phyloP scores from a whole-genome alignment of 2,113 vertebrate species.

The Nannobrachium achirus region DNA sequence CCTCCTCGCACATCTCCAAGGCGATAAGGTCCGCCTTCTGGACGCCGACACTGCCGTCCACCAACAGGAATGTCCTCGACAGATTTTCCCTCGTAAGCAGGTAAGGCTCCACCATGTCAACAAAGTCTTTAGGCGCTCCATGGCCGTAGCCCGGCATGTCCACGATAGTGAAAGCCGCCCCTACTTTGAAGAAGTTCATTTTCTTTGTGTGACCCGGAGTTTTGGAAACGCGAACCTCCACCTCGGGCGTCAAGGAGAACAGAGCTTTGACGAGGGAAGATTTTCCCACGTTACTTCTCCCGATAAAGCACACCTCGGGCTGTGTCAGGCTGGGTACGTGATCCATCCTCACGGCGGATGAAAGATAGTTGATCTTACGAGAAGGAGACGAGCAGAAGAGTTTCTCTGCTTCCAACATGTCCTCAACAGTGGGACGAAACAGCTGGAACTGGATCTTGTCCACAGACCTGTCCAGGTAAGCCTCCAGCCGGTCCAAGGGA shows the following conservation, averaged over 20 bases:
- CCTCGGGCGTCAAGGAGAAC: slow-evolving; percentile 89
- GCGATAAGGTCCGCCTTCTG: slow-evolving; percentile 86
- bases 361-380: slow-evolving; percentile 83
- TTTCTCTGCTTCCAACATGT: slow-evolving; percentile 81
- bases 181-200: slow-evolving; percentile 95
- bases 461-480: slow-evolving; percentile 72
- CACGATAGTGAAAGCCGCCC: slow-evolving; percentile 88
- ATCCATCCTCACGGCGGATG: slow-evolving; percentile 85
- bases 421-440: slow-evolving; percentile 83
- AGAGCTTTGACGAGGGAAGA: slow-evolving; percentile 91
- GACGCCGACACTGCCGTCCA: slow-evolving; percentile 88
- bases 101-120: slow-evolving; percentile 94
- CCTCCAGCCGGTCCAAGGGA: slow-evolving; percentile 81
- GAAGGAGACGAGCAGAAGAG: slow-evolving; percentile 74
- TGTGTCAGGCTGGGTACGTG: slow-evolving; percentile 78
- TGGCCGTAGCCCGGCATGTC: slow-evolving; percentile 98
- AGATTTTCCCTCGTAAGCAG: slow-evolving; percentile 87
- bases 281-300: slow-evolving; percentile 96
- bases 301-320: slow-evolving; percentile 94
- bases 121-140: slow-evolving; percentile 88
- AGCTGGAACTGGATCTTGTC: slow-evolving; percentile 66
- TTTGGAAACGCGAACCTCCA: slow-evolving; percentile 93
- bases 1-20: slow-evolving; percentile 95
- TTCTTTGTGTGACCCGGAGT: slow-evolving; percentile 97
- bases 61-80: slow-evolving; percentile 90